Evolutionary conservation across 2,888 invertebrate species (phyloP).

Genomic region (Diplazon laetatorius): DNA sequence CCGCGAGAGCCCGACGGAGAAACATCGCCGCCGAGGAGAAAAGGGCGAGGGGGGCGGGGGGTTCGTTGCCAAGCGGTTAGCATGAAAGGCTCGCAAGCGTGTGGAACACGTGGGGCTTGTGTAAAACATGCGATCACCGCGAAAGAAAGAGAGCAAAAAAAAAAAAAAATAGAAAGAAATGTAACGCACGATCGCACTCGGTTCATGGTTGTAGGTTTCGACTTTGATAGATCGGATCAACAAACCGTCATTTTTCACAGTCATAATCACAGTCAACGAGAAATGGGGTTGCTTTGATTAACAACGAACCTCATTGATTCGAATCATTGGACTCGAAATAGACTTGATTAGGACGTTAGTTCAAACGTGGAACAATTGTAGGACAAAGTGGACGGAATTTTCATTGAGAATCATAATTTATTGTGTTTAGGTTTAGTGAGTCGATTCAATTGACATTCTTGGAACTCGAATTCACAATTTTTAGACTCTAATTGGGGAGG

Average conservation of each 20-base stretch:
- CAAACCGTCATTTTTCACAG: constrained; percentile 56
- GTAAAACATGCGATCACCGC: constrained; percentile 66
- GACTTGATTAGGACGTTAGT: not conserved
- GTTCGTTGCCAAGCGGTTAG: constrained; percentile 18
- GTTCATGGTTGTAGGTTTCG: constrained; percentile 43
- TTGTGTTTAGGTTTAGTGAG: too few relatives aligned
- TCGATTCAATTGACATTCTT: too few relatives aligned
- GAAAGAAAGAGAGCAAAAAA: too few relatives aligned
- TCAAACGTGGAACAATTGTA: too few relatives aligned
- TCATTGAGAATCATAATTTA: too few relatives aligned
- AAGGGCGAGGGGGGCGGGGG: too few relatives aligned
- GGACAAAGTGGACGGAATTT: too few relatives aligned
- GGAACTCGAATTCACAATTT: too few relatives aligned
- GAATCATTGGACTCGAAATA: not conserved
- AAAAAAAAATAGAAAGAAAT: constrained; percentile 62
- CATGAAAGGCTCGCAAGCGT: constrained; percentile 54
- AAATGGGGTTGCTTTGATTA: constrained; percentile 9
- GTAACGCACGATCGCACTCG: constrained; percentile 64
- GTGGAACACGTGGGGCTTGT: constrained; percentile 60
- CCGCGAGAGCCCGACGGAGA: constrained; percentile 33
- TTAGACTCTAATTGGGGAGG: too few relatives aligned
- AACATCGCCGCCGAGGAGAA: too few relatives aligned
- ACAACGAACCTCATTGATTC: constrained; percentile 2
- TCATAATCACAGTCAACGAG: constrained; percentile 11
- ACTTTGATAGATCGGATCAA: constrained; percentile 56